Percentiles rank a stretch among this genome's conserved stretches.
phyloP scores from a whole-genome alignment of 2,888 invertebrate genomes.

The Elmis aenea region DNA sequence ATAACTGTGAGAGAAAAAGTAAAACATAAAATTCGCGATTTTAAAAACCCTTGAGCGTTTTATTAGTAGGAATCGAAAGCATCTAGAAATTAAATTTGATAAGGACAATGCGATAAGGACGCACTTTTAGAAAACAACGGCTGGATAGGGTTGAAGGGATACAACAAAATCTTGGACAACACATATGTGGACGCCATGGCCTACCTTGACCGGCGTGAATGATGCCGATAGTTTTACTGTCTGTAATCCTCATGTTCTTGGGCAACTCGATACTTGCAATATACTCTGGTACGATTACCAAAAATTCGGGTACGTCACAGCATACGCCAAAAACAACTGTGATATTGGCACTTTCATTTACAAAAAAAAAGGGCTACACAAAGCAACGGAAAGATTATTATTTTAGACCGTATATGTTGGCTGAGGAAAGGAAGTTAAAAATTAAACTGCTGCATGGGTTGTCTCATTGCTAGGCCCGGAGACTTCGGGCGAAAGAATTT shows the following conservation, averaged over 20 bases:
- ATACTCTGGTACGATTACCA: constrained; percentile 84
- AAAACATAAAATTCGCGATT: constrained; percentile 40
- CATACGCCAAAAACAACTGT: too few species aligned
- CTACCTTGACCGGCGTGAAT: constrained; percentile 65
- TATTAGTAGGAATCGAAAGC: too few species aligned
- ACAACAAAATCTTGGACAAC: too few species aligned
- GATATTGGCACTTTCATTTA: constrained; percentile 72
- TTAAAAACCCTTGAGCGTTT: too few species aligned
- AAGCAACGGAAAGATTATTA: constrained; percentile 78
- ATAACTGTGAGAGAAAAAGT: constrained; percentile 44
- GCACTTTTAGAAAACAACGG: constrained; percentile 61
- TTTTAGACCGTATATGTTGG: constrained; percentile 66
- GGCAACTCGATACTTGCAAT: constrained; percentile 64
- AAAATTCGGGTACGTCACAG: too few species aligned
- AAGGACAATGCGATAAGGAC: constrained; percentile 69
- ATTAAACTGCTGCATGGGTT: constrained; percentile 32
- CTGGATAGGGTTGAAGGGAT: too few species aligned
- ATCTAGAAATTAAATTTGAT: too few species aligned
- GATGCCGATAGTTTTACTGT: constrained; percentile 45
- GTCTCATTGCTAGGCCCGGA: constrained; percentile 55
- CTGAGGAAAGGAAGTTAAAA: constrained; percentile 57
- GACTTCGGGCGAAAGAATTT: too few species aligned
- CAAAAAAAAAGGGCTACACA: constrained; percentile 63
- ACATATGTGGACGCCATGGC: constrained; percentile 89
- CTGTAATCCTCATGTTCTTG: constrained; percentile 49